Base-by-base conservation (phyloP, 2,797 vertebrate genomes). In the Tachyglossus aculeatus region DNA sequence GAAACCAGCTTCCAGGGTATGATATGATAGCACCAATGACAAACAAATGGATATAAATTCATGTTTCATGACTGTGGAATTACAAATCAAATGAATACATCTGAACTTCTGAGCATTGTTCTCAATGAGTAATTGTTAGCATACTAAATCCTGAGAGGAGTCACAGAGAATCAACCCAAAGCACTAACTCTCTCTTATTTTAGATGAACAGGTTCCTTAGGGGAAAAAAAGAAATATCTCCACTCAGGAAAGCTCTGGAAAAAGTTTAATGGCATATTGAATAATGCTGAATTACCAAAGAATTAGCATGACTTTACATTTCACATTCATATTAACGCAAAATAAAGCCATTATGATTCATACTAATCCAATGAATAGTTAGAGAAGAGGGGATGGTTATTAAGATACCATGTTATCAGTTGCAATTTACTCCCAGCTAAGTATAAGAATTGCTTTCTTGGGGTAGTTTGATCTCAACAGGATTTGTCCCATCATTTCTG, bases 261-360 rank as follows among this genome's bases (percentile, higher is more conserved):
- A 48, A 45, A 65, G 31, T 63, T 72, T 57, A 86, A 69, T 2
- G 0, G 67, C 32, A 71, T 51, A 45, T 74, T 74, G 69, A 84
- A 69, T n/a, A 21, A 74, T 53, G 40, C 60, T 45, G 63, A 67
- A 64, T 74, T 77, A 71, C 62, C 63, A 2, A 31, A 43, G 71
- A 77, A 82, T 85, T 74, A 72, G 63, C 74, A 80, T 76, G 44
- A 41, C 84, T 82, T 79, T 86, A 63, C 65, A 79, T 78, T 80
- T 80, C 77, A 77, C 44, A 6, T 74, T 73, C 71, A 63, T 74
- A 80, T 82, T 82, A 83, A 82, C 65, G 41, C 67, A 51, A 70
- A 71, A 65, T 51, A 54, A 83, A 78, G 67, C 80, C 77, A 82
- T 76, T 77, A 70, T 56, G 77, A 83, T 78, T 82, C 74, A 76